Percentiles rank a stretch among this genome's conserved stretches.
phyloP scores from a whole-genome alignment of 2,797 vertebrate species.

The Strix occidentalis region DNA sequence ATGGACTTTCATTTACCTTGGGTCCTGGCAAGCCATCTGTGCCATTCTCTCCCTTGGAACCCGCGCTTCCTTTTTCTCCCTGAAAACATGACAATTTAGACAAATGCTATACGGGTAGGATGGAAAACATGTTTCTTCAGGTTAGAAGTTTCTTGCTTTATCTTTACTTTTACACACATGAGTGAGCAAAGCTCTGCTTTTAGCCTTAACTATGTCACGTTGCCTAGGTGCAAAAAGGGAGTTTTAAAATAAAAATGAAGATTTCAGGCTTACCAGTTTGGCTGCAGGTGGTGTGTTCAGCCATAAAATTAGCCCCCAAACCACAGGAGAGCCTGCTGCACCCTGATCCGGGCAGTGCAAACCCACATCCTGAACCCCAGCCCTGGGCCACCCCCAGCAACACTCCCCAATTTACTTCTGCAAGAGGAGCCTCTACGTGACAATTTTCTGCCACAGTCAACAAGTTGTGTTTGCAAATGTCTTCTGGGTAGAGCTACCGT shows the following conservation, averaged over 20 bases:
- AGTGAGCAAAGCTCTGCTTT: not conserved
- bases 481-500: not conserved
- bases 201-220: not conserved
- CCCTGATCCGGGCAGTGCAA: not conserved
- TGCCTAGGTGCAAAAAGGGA: not conserved
- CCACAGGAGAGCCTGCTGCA: rapidly evolving
- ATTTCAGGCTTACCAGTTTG: not conserved
- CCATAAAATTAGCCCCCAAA: not conserved
- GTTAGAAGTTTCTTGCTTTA: not conserved
- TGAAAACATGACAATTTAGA: conserved; percentile 47
- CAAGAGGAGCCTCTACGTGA: not conserved
- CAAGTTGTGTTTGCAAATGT: rapidly evolving
- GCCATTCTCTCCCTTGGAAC: conserved; percentile 83
- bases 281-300: not conserved
- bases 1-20: conserved; percentile 74
- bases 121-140: not conserved
- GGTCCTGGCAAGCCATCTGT: conserved; percentile 83
- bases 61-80: conserved; percentile 83
- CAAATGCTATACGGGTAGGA: not conserved
- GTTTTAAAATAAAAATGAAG: not conserved
- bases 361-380: not conserved
- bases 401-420: not conserved
- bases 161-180: not conserved
- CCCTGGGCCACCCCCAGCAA: not conserved
- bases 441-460: not conserved